A percentile compares a stretch with the other conserved stretches of the same genome.
These are phyloP conservation scores for Octopus bimaculoides DNA, from an alignment of 1,140 invertebrate genomes.

Conservation along the genomic window DNA sequence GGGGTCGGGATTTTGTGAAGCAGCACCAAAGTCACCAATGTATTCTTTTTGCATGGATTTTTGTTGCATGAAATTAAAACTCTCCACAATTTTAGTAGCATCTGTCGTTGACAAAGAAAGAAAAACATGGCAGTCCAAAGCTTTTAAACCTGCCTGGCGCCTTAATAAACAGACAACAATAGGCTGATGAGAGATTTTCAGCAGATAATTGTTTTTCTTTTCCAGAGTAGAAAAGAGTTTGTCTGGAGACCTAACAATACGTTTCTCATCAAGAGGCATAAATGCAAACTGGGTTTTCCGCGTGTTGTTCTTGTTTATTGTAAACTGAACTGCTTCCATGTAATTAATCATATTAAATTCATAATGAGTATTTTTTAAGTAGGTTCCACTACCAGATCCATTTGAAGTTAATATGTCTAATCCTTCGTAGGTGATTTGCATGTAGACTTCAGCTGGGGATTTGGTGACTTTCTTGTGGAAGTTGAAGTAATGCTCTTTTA, in stretches of 20 bases:
- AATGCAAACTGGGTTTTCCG: constrained; percentile 39
- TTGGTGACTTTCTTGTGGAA: constrained; percentile 28
- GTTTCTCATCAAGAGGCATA: constrained; percentile 34
- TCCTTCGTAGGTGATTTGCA: constrained; percentile 25
- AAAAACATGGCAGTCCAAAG: constrained; percentile 43
- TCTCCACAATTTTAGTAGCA: constrained; percentile 28
- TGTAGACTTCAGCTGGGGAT: constrained; percentile 26
- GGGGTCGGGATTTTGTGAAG: background rate
- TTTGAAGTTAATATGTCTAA: constrained; percentile 20
- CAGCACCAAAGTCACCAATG: background rate
- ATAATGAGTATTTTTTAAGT: constrained; percentile 30
- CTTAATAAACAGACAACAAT: constrained; percentile 39
- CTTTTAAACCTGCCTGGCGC: constrained; percentile 36
- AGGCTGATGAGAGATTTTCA: constrained; percentile 32
- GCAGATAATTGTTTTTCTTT: constrained; percentile 33
- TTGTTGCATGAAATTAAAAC: background rate
- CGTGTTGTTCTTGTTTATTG: constrained; percentile 23
- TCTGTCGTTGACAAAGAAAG: constrained; percentile 30
- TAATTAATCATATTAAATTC: constrained; percentile 32
- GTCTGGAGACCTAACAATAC: constrained; percentile 24
- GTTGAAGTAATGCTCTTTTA: constrained; percentile 39
- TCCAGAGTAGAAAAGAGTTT: constrained; percentile 38
- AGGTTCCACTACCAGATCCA: constrained; percentile 13
- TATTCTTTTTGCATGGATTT: background rate
- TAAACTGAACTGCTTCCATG: constrained; percentile 38